Base-by-base conservation (phyloP, 2,113 vertebrate genomes). In the Mungos mungo region DNA sequence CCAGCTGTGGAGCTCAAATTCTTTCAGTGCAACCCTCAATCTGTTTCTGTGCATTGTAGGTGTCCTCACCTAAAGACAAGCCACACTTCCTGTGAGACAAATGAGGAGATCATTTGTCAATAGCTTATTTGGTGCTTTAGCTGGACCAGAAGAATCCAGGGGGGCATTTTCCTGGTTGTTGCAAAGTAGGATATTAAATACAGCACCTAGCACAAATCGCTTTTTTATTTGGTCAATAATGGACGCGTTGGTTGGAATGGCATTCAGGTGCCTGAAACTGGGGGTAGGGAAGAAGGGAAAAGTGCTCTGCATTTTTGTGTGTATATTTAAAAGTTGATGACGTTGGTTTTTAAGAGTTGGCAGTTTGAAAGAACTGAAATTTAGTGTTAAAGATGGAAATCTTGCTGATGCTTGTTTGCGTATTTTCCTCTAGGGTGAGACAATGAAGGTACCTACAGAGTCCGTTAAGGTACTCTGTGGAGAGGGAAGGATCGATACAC, bases 371-470 rank as follows among this genome's bases (percentile, higher is more conserved):
- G 77, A 77, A 71, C 18, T 76, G 18, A 25, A 25, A 45, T 18
- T 81, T 90, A 96, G 68, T 65, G 21, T 86, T 68, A 60, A 92
- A 96, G 45, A 66, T 88, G 31, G 29, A 92, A 92, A n/a, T 71
- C 69, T 93, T 54, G 18, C 38, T 47, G 66, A 3, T 52, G 18
- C 25, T 84, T 93, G 54, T 63, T 90, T 2, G 76, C 11, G 33
- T 94, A n/a, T 83, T 89, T 94, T 89, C 18, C 77, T 38, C 29
- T 60, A 92, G 18, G 66, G 33, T 82, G 41, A 80, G 92, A 88
- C 33, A 60, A 21, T 68, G 35, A 88, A 85, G 47, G 38, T 63
- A 79, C 7, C 35, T 35, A 84, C 83, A 89, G 57, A 50, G 3
- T 79, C 93, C 12, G 16, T 92, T 63, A 86, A 5, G 91, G 25